Evolutionary conservation across 2,888 invertebrate species (phyloP).

Genomic region (Parelbella ahira): DNA sequence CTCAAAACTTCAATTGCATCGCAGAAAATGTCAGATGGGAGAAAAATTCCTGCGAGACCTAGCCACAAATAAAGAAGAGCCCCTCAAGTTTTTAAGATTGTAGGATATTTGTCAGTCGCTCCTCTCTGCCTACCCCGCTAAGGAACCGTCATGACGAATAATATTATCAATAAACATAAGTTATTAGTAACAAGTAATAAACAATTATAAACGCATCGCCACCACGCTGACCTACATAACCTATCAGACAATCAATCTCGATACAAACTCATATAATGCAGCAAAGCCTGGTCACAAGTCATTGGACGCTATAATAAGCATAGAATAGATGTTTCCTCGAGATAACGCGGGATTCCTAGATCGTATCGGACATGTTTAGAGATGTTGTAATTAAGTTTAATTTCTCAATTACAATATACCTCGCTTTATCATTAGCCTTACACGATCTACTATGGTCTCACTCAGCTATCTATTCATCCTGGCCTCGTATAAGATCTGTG

Average conservation of each 20-base stretch:
- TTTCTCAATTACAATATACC: slow-evolving; percentile 29
- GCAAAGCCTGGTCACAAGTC: slow-evolving; percentile 4
- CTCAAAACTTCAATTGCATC: too few relatives aligned
- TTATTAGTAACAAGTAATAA: background rate
- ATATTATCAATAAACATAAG: too few relatives aligned
- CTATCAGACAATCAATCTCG: slow-evolving; percentile 9
- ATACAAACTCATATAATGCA: slow-evolving; percentile 1
- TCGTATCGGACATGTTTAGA: slow-evolving; percentile 16
- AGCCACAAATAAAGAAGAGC: too few relatives aligned
- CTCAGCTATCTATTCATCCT: too few relatives aligned
- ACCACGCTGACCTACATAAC: slow-evolving; percentile 8
- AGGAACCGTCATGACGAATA: too few relatives aligned
- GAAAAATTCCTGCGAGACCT: too few relatives aligned
- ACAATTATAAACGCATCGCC: background rate
- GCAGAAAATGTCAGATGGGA: too few relatives aligned
- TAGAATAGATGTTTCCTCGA: background rate
- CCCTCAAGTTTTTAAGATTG: too few relatives aligned
- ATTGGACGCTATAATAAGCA: slow-evolving; percentile 9
- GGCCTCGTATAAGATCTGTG: too few relatives aligned
- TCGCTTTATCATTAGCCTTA: slow-evolving; percentile 6
- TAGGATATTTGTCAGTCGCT: too few relatives aligned
- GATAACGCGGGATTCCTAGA: slow-evolving; percentile 13
- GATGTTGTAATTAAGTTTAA: slow-evolving; percentile 28
- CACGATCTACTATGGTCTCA: too few relatives aligned
- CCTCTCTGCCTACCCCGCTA: too few relatives aligned